A percentile compares a stretch with the other conserved stretches of the same genome.
These are phyloP conservation scores for Rhabdomys dilectus DNA, from an alignment of 2,113 vertebrate species.

Conservation along the genomic window DNA sequence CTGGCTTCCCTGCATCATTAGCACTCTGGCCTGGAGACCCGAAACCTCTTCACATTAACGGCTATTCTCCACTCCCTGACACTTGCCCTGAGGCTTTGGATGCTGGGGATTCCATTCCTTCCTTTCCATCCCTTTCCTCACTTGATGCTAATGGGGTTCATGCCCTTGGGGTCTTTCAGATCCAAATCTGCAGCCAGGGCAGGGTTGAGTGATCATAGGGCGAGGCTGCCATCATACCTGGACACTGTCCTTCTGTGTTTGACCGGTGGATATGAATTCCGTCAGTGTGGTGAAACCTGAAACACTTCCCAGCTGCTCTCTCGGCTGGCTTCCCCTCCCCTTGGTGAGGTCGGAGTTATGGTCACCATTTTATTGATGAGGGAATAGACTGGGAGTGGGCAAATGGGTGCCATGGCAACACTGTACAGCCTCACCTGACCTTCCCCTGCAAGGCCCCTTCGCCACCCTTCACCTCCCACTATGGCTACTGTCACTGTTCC, in stretches of 20 bases:
- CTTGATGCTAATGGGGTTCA: background rate
- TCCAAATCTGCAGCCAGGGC: background rate
- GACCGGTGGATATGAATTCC: background rate
- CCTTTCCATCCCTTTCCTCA: background rate
- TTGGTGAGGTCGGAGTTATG: background rate
- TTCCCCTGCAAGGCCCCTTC: background rate
- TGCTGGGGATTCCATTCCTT: background rate
- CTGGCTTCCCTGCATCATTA: background rate
- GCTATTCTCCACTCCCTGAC: background rate
- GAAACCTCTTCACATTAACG: background rate
- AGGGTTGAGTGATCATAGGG: background rate
- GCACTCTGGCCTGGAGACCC: background rate
- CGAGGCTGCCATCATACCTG: background rate
- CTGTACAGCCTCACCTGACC: background rate
- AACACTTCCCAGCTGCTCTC: background rate
- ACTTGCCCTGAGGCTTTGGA: background rate
- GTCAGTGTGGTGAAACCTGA: background rate
- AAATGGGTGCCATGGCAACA: background rate
- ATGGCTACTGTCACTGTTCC: too few species aligned
- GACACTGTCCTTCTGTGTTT: fast-evolving
- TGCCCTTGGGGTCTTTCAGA: background rate
- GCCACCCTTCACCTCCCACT: background rate
- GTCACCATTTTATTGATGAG: background rate
- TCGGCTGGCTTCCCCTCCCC: background rate
- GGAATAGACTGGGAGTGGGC: background rate